These are phyloP conservation scores for Doryteuthis pealeii DNA, from an alignment of 1,140 invertebrate genomes.

Conservation along the genomic window DNA sequence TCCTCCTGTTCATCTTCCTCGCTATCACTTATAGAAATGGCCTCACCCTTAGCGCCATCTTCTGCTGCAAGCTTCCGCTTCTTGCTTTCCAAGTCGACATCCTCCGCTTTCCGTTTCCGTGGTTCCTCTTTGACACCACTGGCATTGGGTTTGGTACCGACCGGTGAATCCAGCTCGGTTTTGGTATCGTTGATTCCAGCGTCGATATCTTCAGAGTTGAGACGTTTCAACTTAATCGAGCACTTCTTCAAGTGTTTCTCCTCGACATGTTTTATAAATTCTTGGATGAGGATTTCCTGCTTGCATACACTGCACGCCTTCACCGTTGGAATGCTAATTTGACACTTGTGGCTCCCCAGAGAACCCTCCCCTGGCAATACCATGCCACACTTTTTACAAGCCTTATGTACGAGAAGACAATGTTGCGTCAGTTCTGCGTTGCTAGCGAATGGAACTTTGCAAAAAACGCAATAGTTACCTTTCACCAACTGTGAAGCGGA, in stretches of 20 bases:
- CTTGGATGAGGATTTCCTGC: conserved; percentile 43
- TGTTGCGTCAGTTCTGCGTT: conserved; percentile 53
- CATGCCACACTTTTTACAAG: conserved; percentile 52
- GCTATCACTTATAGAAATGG: background rate
- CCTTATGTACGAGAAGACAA: conserved; percentile 48
- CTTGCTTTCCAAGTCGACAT: background rate
- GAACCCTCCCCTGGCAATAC: conserved; percentile 44
- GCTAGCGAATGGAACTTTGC: conserved; percentile 46
- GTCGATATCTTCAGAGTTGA: background rate
- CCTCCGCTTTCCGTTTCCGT: background rate
- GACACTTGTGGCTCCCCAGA: conserved; percentile 41
- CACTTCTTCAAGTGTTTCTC: conserved; percentile 44
- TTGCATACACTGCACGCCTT: conserved; percentile 41
- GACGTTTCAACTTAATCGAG: conserved; percentile 26
- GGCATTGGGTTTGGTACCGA: too few species aligned
- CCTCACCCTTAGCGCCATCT: background rate
- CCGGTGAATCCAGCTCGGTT: background rate
- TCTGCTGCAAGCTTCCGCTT: background rate
- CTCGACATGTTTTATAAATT: conserved; percentile 45
- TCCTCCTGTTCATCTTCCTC: too few species aligned
- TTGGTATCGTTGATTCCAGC: background rate
- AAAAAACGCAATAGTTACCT: conserved; percentile 51
- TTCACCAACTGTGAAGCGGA: conserved; percentile 30
- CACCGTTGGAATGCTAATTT: conserved; percentile 21
- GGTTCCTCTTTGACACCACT: background rate